Percentiles rank a stretch among this genome's conserved stretches.
Evolutionary conservation across 2,888 invertebrate genomes (phyloP).

Genomic region (Notocelia uddmanniana): DNA sequence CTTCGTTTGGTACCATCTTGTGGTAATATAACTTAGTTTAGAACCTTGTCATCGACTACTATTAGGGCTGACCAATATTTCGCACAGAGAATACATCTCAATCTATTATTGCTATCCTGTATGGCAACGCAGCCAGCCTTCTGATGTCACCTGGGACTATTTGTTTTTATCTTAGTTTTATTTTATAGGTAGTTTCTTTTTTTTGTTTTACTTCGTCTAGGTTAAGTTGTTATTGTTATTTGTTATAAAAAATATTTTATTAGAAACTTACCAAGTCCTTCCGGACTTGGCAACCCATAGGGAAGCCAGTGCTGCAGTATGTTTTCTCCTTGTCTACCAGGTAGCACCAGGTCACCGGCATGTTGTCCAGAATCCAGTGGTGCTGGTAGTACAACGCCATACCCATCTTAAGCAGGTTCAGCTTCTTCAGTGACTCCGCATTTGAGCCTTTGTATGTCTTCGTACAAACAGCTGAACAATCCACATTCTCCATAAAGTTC

Average conservation of each 20-base stretch:
- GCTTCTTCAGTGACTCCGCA: conserved; percentile 87
- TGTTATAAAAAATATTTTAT: background rate
- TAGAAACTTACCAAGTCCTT: conserved; percentile 75
- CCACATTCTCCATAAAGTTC: conserved; percentile 90
- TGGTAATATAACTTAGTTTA: too few species aligned
- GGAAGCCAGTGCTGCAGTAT: conserved; percentile 98
- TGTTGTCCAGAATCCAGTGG: conserved; percentile 99
- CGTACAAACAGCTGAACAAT: conserved; percentile 86
- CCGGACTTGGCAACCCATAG: conserved; percentile 97
- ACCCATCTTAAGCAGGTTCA: conserved; percentile 95
- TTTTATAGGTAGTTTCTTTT: too few species aligned
- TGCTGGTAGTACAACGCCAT: conserved; percentile 98
- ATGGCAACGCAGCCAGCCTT: too few species aligned
- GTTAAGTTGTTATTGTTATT: too few species aligned
- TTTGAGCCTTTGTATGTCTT: conserved; percentile 90
- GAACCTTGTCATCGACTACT: too few species aligned
- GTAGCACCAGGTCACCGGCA: conserved; percentile 99
- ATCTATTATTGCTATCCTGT: too few species aligned
- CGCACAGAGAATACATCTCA: too few species aligned
- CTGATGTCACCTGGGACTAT: too few species aligned
- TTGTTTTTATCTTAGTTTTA: too few species aligned
- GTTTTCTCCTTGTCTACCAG: conserved; percentile 89
- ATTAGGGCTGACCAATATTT: too few species aligned
- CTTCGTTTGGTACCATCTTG: too few species aligned
- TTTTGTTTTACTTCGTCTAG: too few species aligned